Evolutionary conservation across 2,797 vertebrate species (phyloP).

Genomic region (Etheostoma perlongum): DNA sequence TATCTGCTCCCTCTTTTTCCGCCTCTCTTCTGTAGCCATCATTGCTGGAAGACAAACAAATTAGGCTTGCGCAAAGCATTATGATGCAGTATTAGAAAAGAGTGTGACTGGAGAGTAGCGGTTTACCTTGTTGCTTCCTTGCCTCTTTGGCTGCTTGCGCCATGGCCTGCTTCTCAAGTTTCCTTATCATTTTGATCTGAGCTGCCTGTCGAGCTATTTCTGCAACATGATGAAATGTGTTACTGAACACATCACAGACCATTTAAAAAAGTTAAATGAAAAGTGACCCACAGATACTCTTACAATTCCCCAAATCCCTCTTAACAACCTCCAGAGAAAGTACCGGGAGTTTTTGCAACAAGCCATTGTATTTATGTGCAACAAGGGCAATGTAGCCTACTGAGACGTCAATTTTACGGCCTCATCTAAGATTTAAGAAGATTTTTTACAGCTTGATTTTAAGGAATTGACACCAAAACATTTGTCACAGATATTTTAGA

Average conservation of each 20-base stretch:
- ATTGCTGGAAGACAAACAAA: constrained; percentile 85
- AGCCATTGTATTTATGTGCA: neutral
- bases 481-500: neutral
- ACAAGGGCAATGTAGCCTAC: neutral
- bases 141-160: constrained; percentile 95
- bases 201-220: constrained; percentile 97
- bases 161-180: constrained; percentile 95
- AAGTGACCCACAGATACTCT: neutral
- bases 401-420: neutral
- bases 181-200: constrained; percentile 95
- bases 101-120: constrained; percentile 13
- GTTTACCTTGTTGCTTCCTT: constrained; percentile 92
- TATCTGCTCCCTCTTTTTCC: constrained; percentile 95
- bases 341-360: neutral
- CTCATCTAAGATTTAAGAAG: neutral
- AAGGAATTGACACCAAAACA: neutral
- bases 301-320: constrained; percentile 1
- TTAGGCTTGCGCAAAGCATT: constrained; percentile 16
- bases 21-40: constrained; percentile 93
- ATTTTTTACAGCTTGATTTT: neutral
- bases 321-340: constrained; percentile 13
- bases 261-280: neutral
- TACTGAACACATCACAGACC: constrained; percentile 17
- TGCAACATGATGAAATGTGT: constrained; percentile 74
- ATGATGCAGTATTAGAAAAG: neutral